Evolutionary conservation across 2,113 vertebrate species (phyloP).

Genomic region (Acrocephalus kingi): DNA sequence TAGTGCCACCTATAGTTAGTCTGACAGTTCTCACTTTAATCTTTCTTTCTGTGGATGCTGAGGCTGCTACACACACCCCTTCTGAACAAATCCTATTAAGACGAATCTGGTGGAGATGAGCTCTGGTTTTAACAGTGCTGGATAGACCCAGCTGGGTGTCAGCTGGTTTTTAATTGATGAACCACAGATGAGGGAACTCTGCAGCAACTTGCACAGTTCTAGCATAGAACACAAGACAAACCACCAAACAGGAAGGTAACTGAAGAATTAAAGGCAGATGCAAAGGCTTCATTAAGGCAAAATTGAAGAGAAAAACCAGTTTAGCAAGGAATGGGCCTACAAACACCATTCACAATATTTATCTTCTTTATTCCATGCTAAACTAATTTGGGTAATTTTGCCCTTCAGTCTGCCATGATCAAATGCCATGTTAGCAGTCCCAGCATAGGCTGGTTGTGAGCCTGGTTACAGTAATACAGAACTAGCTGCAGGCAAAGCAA

Average conservation of each 20-base stretch:
- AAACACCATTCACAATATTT: neutral
- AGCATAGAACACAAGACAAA: neutral
- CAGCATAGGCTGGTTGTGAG: neutral
- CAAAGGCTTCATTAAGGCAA: neutral
- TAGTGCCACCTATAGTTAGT: slow-evolving; percentile 51
- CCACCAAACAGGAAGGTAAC: neutral
- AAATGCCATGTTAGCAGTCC: neutral
- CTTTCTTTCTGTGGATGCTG: neutral
- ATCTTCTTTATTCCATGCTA: neutral
- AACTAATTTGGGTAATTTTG: neutral
- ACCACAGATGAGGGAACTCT: fast-evolving
- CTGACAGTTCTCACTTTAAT: neutral
- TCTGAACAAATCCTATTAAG: neutral
- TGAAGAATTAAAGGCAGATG: neutral
- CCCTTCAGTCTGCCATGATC: neutral
- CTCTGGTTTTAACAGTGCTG: neutral
- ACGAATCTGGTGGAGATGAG: neutral
- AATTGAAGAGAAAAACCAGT: neutral
- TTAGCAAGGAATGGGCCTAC: neutral
- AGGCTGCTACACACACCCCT: neutral
- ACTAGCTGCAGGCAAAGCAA: neutral
- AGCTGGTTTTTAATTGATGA: neutral
- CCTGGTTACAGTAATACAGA: neutral
- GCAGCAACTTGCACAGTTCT: fast-evolving
- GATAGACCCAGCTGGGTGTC: neutral